phyloP scores from a whole-genome alignment of 2,797 vertebrate genomes.

The Pteronotus mesoamericanus region DNA sequence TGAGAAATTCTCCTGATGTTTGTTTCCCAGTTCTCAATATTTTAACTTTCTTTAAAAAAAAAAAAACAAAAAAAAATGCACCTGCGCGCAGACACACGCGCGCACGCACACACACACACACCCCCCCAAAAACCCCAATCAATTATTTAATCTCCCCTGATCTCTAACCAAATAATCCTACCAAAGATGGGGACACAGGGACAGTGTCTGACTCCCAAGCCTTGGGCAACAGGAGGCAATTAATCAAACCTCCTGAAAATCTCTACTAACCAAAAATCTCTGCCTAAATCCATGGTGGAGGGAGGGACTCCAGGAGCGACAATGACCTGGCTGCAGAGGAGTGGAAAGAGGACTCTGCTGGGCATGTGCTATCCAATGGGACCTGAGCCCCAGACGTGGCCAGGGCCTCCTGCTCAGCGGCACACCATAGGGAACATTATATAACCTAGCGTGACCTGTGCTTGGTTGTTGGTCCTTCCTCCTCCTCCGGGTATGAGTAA shows the following conservation, averaged over 20 bases:
- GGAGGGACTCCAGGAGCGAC: background rate
- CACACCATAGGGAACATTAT: background rate
- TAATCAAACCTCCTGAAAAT: background rate
- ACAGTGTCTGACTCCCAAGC: background rate
- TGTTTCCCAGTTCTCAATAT: background rate
- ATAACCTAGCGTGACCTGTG: rapidly evolving
- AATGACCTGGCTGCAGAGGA: rapidly evolving
- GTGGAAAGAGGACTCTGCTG: rapidly evolving
- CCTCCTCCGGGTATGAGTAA: background rate
- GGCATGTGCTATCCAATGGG: background rate
- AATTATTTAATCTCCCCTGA: background rate
- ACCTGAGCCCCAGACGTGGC: background rate
- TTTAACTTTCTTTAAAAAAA: background rate
- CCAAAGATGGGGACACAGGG: background rate
- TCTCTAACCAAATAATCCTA: background rate
- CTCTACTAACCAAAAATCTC: background rate
- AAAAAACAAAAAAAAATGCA: background rate
- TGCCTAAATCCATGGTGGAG: background rate
- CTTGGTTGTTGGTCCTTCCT: background rate
- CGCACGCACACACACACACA: too few relatives aligned
- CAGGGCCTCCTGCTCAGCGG: background rate
- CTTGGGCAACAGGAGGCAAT: background rate
- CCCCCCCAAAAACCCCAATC: too few relatives aligned
- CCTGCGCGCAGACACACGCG: too few relatives aligned
- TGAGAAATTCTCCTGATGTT: background rate